Evolutionary conservation across 2,113 vertebrate genomes (phyloP).

Genomic region (Arvicanthis niloticus): DNA sequence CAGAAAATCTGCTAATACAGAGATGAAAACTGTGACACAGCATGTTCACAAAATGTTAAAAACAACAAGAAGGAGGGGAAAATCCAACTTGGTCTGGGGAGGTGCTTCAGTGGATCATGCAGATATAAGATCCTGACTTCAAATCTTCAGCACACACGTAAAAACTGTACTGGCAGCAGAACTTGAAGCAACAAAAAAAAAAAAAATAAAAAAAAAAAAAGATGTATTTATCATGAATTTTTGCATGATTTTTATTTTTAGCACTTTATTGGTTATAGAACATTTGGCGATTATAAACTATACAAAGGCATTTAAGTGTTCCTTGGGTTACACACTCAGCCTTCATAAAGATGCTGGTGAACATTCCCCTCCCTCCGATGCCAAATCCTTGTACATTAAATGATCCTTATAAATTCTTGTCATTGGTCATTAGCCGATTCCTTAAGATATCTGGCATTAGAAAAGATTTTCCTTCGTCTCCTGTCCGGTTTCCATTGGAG

Average conservation of each 20-base stretch:
- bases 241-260: background rate
- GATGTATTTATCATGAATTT: background rate
- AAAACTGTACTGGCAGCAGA: background rate
- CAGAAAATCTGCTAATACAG: background rate
- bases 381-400: background rate
- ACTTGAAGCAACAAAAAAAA: background rate
- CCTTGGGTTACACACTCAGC: background rate
- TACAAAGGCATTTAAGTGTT: background rate
- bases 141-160: background rate
- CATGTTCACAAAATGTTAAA: background rate
- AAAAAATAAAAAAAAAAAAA: background rate
- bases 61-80: background rate
- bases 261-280: background rate
- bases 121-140: background rate
- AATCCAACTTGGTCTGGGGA: background rate
- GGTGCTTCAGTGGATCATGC: background rate
- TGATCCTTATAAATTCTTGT: background rate
- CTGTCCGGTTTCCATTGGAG: background rate
- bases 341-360: background rate
- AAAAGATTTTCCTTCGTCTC: background rate
- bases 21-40: background rate
- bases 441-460: background rate
- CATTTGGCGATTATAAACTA: background rate
- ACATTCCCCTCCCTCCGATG: background rate
- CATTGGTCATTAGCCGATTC: background rate